phyloP scores from a whole-genome alignment of 2,888 invertebrate genomes.

The Pristionchus exspectatus region DNA sequence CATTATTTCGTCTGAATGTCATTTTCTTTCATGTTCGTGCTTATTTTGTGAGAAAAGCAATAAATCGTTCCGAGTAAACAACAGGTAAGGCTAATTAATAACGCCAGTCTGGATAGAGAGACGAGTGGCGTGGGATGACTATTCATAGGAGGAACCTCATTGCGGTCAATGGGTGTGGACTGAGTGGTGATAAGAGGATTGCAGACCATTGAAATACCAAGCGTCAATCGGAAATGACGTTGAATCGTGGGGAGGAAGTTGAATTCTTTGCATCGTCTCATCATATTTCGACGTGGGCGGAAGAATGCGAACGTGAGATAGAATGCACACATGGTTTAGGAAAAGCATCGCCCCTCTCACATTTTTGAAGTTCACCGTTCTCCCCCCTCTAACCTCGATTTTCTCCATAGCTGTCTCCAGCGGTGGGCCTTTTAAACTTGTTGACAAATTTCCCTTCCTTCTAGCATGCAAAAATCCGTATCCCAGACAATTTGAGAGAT shows the following conservation, averaged over 20 bases:
- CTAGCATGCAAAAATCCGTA: neutral
- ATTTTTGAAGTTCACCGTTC: neutral
- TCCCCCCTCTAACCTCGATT: no score
- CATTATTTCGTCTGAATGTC: neutral
- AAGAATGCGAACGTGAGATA: neutral
- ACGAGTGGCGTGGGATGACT: neutral
- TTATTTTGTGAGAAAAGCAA: neutral
- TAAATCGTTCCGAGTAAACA: neutral
- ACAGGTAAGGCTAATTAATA: no score
- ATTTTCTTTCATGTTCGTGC: no score
- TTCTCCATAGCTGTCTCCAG: neutral
- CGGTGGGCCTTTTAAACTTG: neutral
- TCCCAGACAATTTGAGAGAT: neutral
- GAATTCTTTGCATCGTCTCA: neutral
- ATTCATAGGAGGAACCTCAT: neutral
- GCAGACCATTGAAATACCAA: neutral
- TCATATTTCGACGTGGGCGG: neutral
- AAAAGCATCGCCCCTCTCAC: neutral
- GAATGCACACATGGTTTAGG: neutral
- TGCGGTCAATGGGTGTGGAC: conserved; percentile 12
- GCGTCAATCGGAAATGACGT: neutral
- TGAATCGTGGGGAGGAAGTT: neutral
- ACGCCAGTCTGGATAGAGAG: no score
- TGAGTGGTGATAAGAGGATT: neutral
- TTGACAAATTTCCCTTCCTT: neutral